Percentiles rank a stretch among this genome's conserved stretches.
Evolutionary conservation across 2,888 invertebrate species (phyloP).

Genomic region (Cotesia congregata): DNA sequence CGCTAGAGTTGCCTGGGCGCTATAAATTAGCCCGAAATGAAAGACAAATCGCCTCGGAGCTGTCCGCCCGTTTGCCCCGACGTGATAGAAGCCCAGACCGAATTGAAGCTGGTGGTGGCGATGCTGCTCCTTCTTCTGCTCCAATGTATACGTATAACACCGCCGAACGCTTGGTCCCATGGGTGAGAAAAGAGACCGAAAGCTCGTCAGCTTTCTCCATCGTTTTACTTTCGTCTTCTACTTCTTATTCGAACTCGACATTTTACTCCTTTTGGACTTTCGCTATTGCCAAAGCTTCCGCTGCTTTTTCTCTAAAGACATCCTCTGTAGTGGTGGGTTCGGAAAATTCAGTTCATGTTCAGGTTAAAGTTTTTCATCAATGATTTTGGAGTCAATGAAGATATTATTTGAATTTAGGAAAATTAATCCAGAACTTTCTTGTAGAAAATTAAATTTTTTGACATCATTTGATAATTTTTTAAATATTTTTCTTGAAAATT

Average conservation of each 20-base stretch:
- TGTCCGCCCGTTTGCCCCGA: slow-evolving; percentile 69
- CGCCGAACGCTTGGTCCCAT: slow-evolving; percentile 49
- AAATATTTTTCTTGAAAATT: too few species aligned
- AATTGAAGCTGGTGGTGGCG: slow-evolving; percentile 56
- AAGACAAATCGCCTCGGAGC: slow-evolving; percentile 70
- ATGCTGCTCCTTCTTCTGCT: slow-evolving; percentile 39
- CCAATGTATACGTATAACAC: neutral
- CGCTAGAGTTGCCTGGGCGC: slow-evolving; percentile 63
- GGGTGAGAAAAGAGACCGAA: slow-evolving; percentile 53
- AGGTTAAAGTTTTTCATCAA: too few species aligned
- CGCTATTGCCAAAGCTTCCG: slow-evolving; percentile 10
- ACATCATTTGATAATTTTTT: too few species aligned
- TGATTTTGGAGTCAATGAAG: too few species aligned
- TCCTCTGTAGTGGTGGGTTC: too few species aligned
- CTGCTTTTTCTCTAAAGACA: neutral
- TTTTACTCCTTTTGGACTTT: slow-evolving; percentile 29
- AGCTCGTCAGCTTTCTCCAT: slow-evolving; percentile 50
- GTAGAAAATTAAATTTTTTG: too few species aligned
- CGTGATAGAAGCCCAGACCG: slow-evolving; percentile 68
- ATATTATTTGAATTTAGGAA: too few species aligned
- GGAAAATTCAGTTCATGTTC: too few species aligned
- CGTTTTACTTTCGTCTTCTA: slow-evolving; percentile 37
- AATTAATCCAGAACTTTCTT: too few species aligned
- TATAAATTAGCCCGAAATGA: slow-evolving; percentile 71
- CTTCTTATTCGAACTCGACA: slow-evolving; percentile 29